Base-by-base conservation (phyloP, 37 sponge, comb jelly and placozoan genomes). In the Trichoplax adhaerens region DNA sequence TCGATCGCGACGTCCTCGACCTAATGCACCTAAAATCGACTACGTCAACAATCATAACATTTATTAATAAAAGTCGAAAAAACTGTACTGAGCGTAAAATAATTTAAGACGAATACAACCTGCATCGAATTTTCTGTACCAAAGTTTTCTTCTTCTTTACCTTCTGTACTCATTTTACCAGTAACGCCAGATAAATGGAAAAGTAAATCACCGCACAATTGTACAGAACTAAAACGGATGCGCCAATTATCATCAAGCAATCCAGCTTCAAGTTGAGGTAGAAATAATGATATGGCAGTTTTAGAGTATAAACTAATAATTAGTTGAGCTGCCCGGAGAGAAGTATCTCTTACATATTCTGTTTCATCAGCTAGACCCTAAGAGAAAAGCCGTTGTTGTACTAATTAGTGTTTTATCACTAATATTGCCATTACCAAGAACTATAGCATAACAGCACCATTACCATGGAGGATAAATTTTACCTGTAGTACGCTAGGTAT, bases 111-210 rank as follows among this genome's bases (percentile, higher is more conserved):
- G 8, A 60, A 12, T 12, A 60, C 62, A 12, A 60, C 12, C 12
- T 12, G 12, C 12, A 60, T 12, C 10, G 88, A 83, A 12, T 84
- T 81, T 69, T 93, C 94, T 8, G 90, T 98, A 12, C 93, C 99
- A 78, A 98, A 91, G 81, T 89, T 89, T 65, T 94, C 95, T 65
- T 98, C 99, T 59, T 82, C 83, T 51, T 98, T 94, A 6, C 79
- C 90, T 72, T 83, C 94, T 48, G 99, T 92, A 65, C 82, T 83
- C 99, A 93, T 93, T 78, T 98, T 98, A 4, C 99, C 99, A 61
- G 88, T 78, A 67, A 93, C 81, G 12, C 99, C 99, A 61, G 86
- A 83, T 12, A 98, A 74, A 63, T 81, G 79, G 81, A 83, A 98
- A 53, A 98, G 84, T 3, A 98, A 78, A 82, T 98, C 99, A 5